Evolutionary conservation across 2,113 vertebrate genomes (phyloP).

Genomic region (Hemicordylus capensis): DNA sequence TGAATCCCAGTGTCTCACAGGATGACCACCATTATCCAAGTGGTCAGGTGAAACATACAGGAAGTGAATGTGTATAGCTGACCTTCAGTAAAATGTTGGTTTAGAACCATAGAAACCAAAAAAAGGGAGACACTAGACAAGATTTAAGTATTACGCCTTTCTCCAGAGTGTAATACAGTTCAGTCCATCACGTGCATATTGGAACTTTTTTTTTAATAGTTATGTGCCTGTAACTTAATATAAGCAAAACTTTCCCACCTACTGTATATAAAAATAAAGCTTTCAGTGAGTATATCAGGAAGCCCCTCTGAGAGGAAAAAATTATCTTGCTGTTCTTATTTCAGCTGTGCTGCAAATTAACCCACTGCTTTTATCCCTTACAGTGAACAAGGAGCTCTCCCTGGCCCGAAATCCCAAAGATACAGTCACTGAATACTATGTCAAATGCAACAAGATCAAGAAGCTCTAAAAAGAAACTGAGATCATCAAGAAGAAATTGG

Average conservation of each 20-base stretch:
- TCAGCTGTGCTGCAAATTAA: slow-evolving; percentile 14
- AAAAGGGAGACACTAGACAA: no score
- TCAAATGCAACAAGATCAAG: slow-evolving; percentile 27
- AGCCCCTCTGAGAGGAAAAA: background rate
- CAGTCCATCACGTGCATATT: background rate
- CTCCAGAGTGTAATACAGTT: background rate
- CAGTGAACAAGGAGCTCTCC: slow-evolving; percentile 78
- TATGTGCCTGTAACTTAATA: background rate
- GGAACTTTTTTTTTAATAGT: background rate
- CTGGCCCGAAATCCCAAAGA: slow-evolving; percentile 17
- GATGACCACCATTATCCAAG: no score
- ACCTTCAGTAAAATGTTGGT: no score
- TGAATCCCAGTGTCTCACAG: no score
- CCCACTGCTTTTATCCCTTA: slow-evolving; percentile 36
- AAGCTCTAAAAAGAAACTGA: background rate
- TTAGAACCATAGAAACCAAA: no score
- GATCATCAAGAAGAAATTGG: slow-evolving; percentile 26
- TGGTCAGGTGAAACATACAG: no score
- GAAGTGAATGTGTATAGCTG: no score
- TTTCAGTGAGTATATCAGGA: background rate
- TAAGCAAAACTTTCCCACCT: background rate
- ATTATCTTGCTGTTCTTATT: background rate
- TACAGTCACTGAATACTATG: background rate
- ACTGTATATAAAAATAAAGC: background rate
- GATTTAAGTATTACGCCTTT: no score